A percentile compares a stretch with the other conserved stretches of the same genome.
phyloP scores from a whole-genome alignment of 2,797 vertebrate genomes.

The Crenichthys baileyi region DNA sequence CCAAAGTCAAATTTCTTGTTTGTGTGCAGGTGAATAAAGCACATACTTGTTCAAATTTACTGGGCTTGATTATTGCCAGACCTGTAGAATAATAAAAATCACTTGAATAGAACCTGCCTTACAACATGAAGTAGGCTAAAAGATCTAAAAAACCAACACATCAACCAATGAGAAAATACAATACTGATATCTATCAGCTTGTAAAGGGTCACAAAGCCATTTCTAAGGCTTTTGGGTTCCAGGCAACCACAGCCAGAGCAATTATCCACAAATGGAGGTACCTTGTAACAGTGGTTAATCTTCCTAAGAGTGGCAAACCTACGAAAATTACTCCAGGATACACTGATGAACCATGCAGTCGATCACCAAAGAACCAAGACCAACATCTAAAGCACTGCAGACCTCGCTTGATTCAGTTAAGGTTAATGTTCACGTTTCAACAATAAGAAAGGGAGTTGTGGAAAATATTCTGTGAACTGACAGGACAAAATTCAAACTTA shows the following conservation, averaged over 20 bases:
- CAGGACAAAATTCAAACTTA: background rate
- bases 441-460: background rate
- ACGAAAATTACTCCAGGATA: background rate
- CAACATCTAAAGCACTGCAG: background rate
- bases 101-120: background rate
- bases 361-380: background rate
- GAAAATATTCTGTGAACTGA: background rate
- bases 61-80: background rate
- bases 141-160: no score
- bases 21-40: no score
- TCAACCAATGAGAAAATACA: no score
- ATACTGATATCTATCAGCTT: no score
- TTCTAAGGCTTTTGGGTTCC: no score
- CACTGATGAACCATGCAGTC: background rate
- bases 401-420: background rate
- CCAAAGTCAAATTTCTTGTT: no score
- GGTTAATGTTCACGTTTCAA: background rate
- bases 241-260: no score
- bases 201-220: no score
- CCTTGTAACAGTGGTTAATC: background rate
- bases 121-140: no score
- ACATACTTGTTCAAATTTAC: no score
- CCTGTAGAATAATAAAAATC: background rate
- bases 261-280: no score
- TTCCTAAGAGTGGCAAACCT: background rate